Evolutionary conservation across 2,113 vertebrate species (phyloP).

Genomic region (Scortum barcoo): DNA sequence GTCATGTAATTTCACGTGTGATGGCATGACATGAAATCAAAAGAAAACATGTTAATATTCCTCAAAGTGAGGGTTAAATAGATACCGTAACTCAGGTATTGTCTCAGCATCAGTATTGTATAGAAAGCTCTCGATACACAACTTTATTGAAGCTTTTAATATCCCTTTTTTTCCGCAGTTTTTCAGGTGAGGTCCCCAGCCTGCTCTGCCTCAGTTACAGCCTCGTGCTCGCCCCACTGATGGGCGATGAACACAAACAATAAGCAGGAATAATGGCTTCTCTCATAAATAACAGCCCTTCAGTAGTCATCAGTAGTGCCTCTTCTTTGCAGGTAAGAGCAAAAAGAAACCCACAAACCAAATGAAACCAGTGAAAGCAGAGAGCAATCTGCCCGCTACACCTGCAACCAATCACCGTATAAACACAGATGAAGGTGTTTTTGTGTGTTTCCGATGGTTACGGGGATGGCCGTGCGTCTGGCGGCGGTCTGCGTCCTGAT

Average conservation of each 20-base stretch:
- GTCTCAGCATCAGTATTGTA: not conserved
- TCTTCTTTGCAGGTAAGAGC: slow-evolving; percentile 4
- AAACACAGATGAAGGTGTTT: slow-evolving; percentile 83
- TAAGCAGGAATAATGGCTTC: not conserved
- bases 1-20: no score
- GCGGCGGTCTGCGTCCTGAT: slow-evolving; percentile 72
- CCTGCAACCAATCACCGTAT: slow-evolving; percentile 88
- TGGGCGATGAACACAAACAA: not conserved
- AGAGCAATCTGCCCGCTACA: slow-evolving; percentile 81
- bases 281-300: not conserved
- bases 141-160: not conserved
- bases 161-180: no score
- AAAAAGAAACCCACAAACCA: not conserved
- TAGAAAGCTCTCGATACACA: no score
- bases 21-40: not conserved
- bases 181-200: not conserved
- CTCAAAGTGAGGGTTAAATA: not conserved
- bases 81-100: not conserved
- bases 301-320: not conserved
- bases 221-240: not conserved
- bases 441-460: slow-evolving; percentile 87
- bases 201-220: not conserved
- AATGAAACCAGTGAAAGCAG: slow-evolving; percentile 4
- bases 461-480: slow-evolving; percentile 79
- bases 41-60: not conserved